Evolutionary conservation across 2,797 vertebrate genomes (phyloP), one percentile per base, ranked within the genome.

Genomic region (Pygocentrus nattereri): DNA sequence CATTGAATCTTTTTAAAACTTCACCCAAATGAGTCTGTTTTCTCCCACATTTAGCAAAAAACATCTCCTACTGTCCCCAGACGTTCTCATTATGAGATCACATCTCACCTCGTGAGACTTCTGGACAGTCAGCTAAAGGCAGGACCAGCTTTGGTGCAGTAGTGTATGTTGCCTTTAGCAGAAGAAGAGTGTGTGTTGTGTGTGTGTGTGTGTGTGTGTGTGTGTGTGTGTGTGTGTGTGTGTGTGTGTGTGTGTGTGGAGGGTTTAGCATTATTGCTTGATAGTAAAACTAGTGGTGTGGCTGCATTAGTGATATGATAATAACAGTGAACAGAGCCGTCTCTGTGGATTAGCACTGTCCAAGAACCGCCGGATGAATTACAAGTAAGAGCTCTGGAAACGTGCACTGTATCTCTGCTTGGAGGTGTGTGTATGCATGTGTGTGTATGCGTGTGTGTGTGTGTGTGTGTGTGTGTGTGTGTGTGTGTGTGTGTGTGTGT

Each of bases 401-500:
- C 15, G 13, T 78, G 75, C 62, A 72, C 44, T 41, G 18, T 65
- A 25, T 67, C 41, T 30, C 18, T 44, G 50, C 34, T 16, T 41
- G 25, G 19, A 62, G 25, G 72, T 27, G 21, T 19, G 71, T 68
- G 52, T 69, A 78, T 76, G 34, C 78, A 65, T 78, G 64, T 79
- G 81, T 76, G 77, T 67, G 77, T 80, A 80, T 72, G 77, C 74
- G 73, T 73, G 76, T 73, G 47, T 64, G 69, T 71, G 73, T 78
- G 79, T 76, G 52, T 59, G 54, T 50, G 30, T 27, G 71, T 68
- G 52, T 69, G 78, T 76, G 34, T 78, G 65, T 78, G 64, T 79
- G 81, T 76, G 77, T 67, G 77, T 80, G 80, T 72, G 77, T 74
- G 73, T 73, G 76, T 73, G 47, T 64, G 69, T 71, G 73, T 78